A percentile compares a stretch with the other conserved stretches of the same genome.
These are phyloP conservation scores for Caenorhabditis afra DNA, from an alignment of 2,888 invertebrate genomes.

Conservation along the genomic window DNA sequence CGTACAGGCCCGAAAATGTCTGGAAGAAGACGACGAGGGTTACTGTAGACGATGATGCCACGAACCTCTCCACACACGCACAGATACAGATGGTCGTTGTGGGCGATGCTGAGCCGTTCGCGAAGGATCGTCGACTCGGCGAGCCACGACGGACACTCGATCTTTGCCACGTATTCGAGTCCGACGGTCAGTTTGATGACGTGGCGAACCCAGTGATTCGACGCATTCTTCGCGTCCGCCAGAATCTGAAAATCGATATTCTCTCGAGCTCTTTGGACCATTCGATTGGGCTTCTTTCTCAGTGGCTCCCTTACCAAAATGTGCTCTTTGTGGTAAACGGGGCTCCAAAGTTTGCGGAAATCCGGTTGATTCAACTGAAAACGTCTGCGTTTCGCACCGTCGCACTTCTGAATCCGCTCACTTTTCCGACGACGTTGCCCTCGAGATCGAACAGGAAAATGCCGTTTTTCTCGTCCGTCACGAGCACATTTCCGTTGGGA, in stretches of 20 bases:
- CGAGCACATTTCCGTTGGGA: conserved; percentile 60
- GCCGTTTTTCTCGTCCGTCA: conserved; percentile 63
- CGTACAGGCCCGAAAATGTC: conserved; percentile 70
- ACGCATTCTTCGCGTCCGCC: conserved; percentile 53
- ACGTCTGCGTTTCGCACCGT: neutral
- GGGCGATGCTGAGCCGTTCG: conserved; percentile 67
- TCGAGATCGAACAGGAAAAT: conserved; percentile 64
- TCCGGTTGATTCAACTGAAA: conserved; percentile 58
- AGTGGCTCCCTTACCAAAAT: conserved; percentile 43
- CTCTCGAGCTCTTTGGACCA: no score
- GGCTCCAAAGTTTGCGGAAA: conserved; percentile 60
- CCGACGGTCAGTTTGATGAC: conserved; percentile 62
- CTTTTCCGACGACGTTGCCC: conserved; percentile 55
- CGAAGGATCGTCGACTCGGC: conserved; percentile 60
- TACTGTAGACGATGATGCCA: no score
- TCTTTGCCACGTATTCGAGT: conserved; percentile 67
- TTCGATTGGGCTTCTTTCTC: no score
- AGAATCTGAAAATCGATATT: conserved; percentile 55
- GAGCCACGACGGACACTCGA: conserved; percentile 69
- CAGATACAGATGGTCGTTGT: conserved; percentile 68
- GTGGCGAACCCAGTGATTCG: conserved; percentile 62
- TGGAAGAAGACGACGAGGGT: no score
- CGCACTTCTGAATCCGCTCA: conserved; percentile 1
- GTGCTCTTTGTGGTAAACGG: conserved; percentile 66
- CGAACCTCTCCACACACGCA: conserved; percentile 67